These are phyloP conservation scores for Polydrusus tereticollis DNA, from an alignment of 2,888 invertebrate species.

Conservation along the genomic window DNA sequence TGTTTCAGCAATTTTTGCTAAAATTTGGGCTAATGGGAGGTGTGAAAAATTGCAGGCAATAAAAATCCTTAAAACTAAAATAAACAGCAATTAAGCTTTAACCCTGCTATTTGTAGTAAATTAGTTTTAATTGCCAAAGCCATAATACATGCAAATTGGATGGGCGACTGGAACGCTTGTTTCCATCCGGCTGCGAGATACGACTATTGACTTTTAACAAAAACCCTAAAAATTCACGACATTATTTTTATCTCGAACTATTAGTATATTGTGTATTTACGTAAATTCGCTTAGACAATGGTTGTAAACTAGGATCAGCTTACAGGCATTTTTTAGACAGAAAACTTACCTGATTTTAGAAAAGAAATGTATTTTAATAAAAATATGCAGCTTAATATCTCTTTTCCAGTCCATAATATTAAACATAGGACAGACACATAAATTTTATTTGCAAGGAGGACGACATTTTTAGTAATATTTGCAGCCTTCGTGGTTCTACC, in stretches of 20 bases:
- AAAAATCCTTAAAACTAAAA: conserved; percentile 7
- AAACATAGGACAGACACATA: no score
- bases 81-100: conserved; percentile 18
- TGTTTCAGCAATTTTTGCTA: neutral
- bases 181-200: conserved; percentile 20
- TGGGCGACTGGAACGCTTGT: conserved; percentile 20
- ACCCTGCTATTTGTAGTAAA: conserved; percentile 36
- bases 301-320: conserved; percentile 12
- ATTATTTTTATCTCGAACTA: neutral
- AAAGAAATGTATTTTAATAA: no score
- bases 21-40: neutral
- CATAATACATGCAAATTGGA: conserved; percentile 46
- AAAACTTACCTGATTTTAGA: no score
- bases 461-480: no score
- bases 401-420: no score
- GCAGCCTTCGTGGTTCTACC: no score
- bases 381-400: no score
- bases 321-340: no score
- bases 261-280: neutral
- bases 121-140: conserved; percentile 46
- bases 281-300: conserved; percentile 22
- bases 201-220: conserved; percentile 30
- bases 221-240: conserved; percentile 21
- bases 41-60: conserved; percentile 12
- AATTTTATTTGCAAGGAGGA: no score